Conservation (phyloP, 2,113 vertebrate species). For the Lepidothrix coronata region DNA sequence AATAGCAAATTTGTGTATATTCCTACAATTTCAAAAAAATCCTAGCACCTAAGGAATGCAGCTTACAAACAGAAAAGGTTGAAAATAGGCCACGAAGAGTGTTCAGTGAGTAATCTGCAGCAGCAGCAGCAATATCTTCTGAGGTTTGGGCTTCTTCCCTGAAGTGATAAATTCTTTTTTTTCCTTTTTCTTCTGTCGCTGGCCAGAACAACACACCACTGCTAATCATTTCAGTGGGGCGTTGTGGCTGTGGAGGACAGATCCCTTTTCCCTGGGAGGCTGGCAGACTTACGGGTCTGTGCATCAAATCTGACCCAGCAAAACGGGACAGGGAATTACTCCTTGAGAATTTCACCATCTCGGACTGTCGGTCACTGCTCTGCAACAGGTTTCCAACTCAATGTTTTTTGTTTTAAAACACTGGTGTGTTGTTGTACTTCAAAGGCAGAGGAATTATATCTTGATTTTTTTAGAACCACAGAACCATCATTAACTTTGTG, state of each 20-base stretch:
- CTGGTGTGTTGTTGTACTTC: background rate
- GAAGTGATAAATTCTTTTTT: background rate
- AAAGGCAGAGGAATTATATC: background rate
- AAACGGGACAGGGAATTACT: background rate
- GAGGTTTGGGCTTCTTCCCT: background rate
- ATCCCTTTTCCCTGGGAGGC: background rate
- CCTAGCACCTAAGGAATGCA: background rate
- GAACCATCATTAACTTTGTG: background rate
- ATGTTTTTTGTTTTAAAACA: background rate
- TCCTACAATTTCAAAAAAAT: background rate
- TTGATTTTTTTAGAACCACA: background rate
- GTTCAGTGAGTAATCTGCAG: background rate
- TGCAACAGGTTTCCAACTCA: background rate
- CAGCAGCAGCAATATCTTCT: background rate
- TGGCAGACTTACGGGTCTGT: background rate
- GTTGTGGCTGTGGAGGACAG: background rate
- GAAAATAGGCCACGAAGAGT: background rate
- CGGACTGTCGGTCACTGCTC: background rate
- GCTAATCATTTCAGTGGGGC: background rate
- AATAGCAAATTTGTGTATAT: background rate
- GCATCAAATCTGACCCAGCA: background rate
- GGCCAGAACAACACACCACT: background rate
- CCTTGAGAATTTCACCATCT: background rate
- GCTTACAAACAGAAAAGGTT: background rate
- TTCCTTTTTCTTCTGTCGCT: background rate